phyloP scores from a whole-genome alignment of 1,140 invertebrate species.

The Vanessa atalanta region DNA sequence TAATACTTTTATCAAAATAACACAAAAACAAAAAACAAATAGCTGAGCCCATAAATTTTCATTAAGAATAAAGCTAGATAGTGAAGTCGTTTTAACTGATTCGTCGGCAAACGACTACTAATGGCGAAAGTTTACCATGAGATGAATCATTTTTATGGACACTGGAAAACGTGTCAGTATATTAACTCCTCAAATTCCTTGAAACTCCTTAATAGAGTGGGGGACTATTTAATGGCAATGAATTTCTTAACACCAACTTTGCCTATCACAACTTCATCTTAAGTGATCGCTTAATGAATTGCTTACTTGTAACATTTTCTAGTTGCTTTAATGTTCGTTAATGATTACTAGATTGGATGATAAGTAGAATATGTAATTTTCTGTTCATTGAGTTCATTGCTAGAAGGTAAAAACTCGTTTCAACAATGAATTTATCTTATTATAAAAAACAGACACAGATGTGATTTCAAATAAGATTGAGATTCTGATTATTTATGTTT shows the following conservation, averaged over 20 bases:
- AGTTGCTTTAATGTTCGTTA: too few relatives aligned
- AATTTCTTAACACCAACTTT: slow-evolving; percentile 7
- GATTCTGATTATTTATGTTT: too few relatives aligned
- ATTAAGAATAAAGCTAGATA: not conserved
- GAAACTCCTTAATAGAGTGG: not conserved
- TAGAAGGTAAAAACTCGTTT: too few relatives aligned
- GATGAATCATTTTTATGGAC: slow-evolving; percentile 15
- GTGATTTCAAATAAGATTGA: too few relatives aligned
- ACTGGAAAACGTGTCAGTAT: not conserved
- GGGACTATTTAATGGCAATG: not conserved
- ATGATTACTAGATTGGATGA: too few relatives aligned
- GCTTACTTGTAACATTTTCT: not conserved
- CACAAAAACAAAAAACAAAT: not conserved
- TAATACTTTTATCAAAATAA: not conserved
- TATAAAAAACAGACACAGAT: too few relatives aligned
- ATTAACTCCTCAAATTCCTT: slow-evolving; percentile 9
- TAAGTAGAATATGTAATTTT: too few relatives aligned
- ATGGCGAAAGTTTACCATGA: not conserved
- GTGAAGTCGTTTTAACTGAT: not conserved
- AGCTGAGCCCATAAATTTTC: not conserved
- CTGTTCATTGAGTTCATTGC: too few relatives aligned
- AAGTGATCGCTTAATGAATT: not conserved
- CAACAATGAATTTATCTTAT: too few relatives aligned
- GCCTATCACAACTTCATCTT: not conserved
- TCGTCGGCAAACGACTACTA: not conserved